A percentile compares a stretch with the other conserved stretches of the same genome.
phyloP scores from a whole-genome alignment of 37 sponge, comb jelly and placozoan genomes.

The Crambe crambe region DNA sequence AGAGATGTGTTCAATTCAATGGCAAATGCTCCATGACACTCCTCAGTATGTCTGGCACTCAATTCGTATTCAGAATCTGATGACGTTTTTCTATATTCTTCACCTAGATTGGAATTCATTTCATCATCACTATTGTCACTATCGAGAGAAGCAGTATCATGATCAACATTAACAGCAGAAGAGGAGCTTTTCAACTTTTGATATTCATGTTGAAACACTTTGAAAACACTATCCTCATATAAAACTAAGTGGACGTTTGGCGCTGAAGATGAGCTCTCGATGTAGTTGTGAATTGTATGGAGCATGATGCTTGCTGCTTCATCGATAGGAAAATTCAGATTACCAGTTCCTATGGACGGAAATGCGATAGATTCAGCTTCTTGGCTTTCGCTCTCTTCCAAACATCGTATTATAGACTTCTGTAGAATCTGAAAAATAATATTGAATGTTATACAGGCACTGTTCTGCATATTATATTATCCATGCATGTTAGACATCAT shows the following conservation, averaged over 20 bases:
- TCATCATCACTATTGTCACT: slow-evolving; percentile 18
- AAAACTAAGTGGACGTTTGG: slow-evolving; percentile 7
- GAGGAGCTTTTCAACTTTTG: too few relatives aligned
- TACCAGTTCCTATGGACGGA: slow-evolving; percentile 67
- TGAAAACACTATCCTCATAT: not conserved
- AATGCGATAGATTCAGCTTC: slow-evolving; percentile 35
- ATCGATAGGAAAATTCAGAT: not conserved
- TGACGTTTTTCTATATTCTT: too few relatives aligned
- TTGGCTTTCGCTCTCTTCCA: slow-evolving; percentile 6
- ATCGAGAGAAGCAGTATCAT: too few relatives aligned
- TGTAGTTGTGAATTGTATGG: slow-evolving; percentile 23
- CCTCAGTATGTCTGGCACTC: too few relatives aligned
- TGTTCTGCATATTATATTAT: too few relatives aligned
- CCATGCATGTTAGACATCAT: too few relatives aligned
- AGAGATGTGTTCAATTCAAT: too few relatives aligned
- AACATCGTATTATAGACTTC: not conserved
- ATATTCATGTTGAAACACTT: too few relatives aligned
- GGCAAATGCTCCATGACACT: too few relatives aligned
- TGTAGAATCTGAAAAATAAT: not conserved
- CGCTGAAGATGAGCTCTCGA: not conserved
- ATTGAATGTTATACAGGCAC: too few relatives aligned
- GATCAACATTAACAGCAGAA: too few relatives aligned
- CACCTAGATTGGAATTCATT: slow-evolving; percentile 10
- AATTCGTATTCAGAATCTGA: too few relatives aligned
- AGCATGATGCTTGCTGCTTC: slow-evolving; percentile 37